These are phyloP conservation scores for Eulacestoma nigropectus DNA, from an alignment of 2,113 vertebrate genomes.

Conservation along the genomic window DNA sequence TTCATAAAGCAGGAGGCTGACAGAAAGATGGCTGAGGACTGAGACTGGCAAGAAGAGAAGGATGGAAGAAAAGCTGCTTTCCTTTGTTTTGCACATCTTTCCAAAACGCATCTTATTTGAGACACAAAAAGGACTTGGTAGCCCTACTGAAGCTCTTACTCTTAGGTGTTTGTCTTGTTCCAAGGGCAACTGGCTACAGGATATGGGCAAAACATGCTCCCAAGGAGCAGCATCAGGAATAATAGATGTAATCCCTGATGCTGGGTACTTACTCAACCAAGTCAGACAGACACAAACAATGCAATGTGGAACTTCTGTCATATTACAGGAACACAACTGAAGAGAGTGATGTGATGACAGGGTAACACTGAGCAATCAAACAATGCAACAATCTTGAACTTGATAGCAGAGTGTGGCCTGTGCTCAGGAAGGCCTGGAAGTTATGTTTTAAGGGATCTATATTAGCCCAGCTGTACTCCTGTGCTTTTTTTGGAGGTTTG, in stretches of 20 bases:
- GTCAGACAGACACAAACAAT: not conserved
- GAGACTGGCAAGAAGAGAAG: not conserved
- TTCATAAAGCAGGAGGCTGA: not conserved
- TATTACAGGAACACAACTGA: fast-evolving
- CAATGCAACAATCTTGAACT: not conserved
- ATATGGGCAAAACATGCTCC: not conserved
- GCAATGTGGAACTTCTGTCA: not conserved
- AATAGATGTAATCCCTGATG: not conserved
- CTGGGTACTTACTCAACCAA: not conserved
- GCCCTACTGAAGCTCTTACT: not conserved
- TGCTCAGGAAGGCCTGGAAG: not conserved
- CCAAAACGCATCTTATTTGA: not conserved
- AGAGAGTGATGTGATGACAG: not conserved
- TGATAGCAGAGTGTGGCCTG: not conserved
- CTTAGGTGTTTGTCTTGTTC: not conserved
- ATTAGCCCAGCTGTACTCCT: not conserved
- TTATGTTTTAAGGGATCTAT: not conserved
- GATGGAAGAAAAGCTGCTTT: not conserved
- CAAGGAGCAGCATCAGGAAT: not conserved
- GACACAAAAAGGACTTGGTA: not conserved
- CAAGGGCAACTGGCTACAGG: not conserved
- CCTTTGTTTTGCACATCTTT: not conserved
- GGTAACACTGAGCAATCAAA: not conserved
- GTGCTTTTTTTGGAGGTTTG: not conserved
- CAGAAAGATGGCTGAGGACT: not conserved